Base-by-base conservation (phyloP, 2,888 invertebrate species). In the Leptothorax acervorum region DNA sequence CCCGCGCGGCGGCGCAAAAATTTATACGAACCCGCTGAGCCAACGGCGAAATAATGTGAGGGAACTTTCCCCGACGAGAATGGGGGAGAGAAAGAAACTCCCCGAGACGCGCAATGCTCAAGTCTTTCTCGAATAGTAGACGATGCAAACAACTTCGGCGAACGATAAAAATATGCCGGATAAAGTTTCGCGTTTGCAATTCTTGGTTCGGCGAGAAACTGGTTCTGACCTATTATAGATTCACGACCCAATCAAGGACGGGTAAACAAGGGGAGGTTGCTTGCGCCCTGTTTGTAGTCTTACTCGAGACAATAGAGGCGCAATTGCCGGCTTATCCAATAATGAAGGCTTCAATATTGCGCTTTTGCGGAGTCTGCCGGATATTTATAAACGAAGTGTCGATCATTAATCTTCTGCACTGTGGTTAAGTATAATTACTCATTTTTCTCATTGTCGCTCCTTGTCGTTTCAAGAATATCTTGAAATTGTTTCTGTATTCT, bases 171-270 rank as follows among this genome's bases (percentile, higher is more conserved):
- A 83, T 82, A 68, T 78, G 63, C 68, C 35, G 63, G 55, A 57
- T 45, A 76, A 86, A 87, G 79, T 87, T 84, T 82, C 51, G 63
- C 78, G 55, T 35, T 81, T n/a, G 60, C 55, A 62, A 82, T 79
- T 74, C 45, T 71, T 79, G 35, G 42, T 57, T 66, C 31, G 63
- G 9, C 62, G 62, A 62, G 53, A 60, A 71, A 81, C 71, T 74
- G 79, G 71, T 81, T 79, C 81, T 57, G 57, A 57, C 63, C 76
- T 65, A 83, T 85, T 85, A 83, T 62, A 84, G 76, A 87, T 85
- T 85, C 82, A 84, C 75, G 82, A 86, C 65, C 78, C 86, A 87
- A 87, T 87, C 87, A 87, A 78, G 82, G 55, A 23, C 35, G 83
- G 78, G 74, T 78, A 87, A 86, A 84, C 82, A 78, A 51, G 31